Evolutionary conservation across 1,140 invertebrate genomes (phyloP), one percentile per base, ranked within the genome.

Genomic region (Ylistrum balloti): DNA sequence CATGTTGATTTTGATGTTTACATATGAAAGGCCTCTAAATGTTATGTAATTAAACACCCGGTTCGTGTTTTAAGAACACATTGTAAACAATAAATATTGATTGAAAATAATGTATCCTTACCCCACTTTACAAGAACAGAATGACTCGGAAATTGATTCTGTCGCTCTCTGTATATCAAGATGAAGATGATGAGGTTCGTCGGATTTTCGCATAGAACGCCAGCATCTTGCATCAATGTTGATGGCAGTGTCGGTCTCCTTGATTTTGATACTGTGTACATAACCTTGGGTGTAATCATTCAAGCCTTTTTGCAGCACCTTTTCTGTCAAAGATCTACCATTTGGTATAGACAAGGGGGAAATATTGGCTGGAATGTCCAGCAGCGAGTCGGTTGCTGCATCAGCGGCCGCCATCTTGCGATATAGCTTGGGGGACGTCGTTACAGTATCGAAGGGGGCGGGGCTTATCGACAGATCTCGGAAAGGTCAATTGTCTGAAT

Each of bases 261-360:
- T 85, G n/a, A 88, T 89, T 33, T 85, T 89, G 0, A 92, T 89
- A 15, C 90, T 22, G 48, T 92, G 88, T 33, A 92, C 89, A 38
- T 92, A 89, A 3, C 89, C 89, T 85, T 92, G 89, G 1, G 89
- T 89, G 41, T 86, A 92, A 88, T 92, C 90, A 88, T 90, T 92
- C 13, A 92, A 28, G 10, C 89, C 89, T 56, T 85, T 90, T 34
- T 90, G 17, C 28, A 88, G 10, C 38, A 33, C 74, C 34, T 41
- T 89, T 7, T 91, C 10, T n/a, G 88, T 48, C n/a, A 90, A 86
- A 74, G 33, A 7, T 88, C 17, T 1, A 5, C 10, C 41, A 17
- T 45, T 45, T 17, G 41, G 41, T 17, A 45, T 15, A 45, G 10
- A 45, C 20, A 45, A 45, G 17, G 10, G 41, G 0, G 41, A 45